Percentiles rank a stretch among this genome's conserved stretches.
Conservation (phyloP, 2,797 vertebrate genomes). For the Eulemur rubriventer region DNA sequence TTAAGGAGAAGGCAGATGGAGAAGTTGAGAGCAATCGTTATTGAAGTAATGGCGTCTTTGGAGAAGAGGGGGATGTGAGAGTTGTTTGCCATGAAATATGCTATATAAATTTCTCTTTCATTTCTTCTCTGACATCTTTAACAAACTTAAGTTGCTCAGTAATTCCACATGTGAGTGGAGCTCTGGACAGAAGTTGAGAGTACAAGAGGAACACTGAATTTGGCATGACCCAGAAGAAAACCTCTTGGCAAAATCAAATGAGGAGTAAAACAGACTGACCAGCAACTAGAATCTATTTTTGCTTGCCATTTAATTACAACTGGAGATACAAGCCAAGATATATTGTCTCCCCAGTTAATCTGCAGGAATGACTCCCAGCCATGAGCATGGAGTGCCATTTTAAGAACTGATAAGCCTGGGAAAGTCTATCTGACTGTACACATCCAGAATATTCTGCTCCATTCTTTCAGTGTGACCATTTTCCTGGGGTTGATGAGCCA, state of each 20-base stretch:
- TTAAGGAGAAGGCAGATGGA: not conserved
- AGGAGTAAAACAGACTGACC: conserved; percentile 18
- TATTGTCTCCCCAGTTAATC: not conserved
- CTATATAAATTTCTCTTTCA: not conserved
- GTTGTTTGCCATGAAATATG: not conserved
- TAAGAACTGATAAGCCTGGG: not conserved
- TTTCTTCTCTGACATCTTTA: conserved; percentile 22
- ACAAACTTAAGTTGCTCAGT: not conserved
- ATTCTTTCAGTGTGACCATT: conserved; percentile 21
- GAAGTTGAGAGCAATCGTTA: not conserved
- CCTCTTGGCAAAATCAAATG: conserved; percentile 14
- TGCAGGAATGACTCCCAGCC: not conserved
- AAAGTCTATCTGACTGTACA: not conserved
- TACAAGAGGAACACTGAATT: not conserved
- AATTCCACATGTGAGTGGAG: not conserved
- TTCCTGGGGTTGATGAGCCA: not conserved
- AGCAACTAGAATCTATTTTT: conserved; percentile 43
- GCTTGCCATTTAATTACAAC: not conserved
- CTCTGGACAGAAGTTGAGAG: not conserved
- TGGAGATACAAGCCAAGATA: conserved; percentile 10
- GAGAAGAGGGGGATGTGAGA: not conserved
- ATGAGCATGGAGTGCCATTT: conserved; percentile 14
- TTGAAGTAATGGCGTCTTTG: not conserved
- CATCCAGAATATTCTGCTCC: conserved; percentile 1
- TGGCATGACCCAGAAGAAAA: not conserved